Base-by-base conservation (phyloP, 1,140 invertebrate genomes). In the Helicoverpa zea region DNA sequence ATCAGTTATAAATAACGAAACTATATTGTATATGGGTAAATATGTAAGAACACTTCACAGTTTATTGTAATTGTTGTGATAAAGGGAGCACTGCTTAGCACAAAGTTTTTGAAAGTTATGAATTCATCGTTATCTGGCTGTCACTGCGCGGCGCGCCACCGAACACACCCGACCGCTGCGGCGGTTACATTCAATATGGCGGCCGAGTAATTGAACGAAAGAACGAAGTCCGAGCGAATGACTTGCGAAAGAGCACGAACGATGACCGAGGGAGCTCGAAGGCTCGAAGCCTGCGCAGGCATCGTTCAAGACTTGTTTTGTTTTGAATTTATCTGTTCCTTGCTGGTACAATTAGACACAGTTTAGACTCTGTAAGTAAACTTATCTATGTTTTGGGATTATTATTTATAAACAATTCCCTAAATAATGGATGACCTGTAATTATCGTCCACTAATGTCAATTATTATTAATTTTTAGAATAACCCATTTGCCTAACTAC, bases 151-250 rank as follows among this genome's bases (percentile, higher is more conserved):
- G 81, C 82, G 84, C 87, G 81, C 76, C 83, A 86, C 83, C 86
- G 72, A 58, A 81, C 86, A 89, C 91, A 70, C 73, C 88, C 85
- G 72, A 56, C 43, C 87, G 18, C 74, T 61, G 29, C 84, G 64
- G 83, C 87, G 83, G 86, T 83, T 83, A 52, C 80, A 90, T 89
- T 83, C 88, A 93, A 93, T 93, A 94, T 94, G 93, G 92, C 93
- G 86, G 84, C 56, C 80, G 66, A 61, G 35, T 12, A 58, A 83
- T 68, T 70, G 88, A 87, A 84, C 64, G 83, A 86, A 85, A 29
- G 85, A 86, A 72, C 56, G 83, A 73, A 61, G 83, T 80, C 56
- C 30, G 81, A 84, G 43, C 61, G 85, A 88, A 83, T 75, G 82
- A 81, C 80, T 84, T 82, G 63, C 75, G 79, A 83, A 86, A 64